A percentile compares a stretch with the other conserved stretches of the same genome.
Evolutionary conservation across 2,113 vertebrate species (phyloP).

Genomic region (Centropristis striata): DNA sequence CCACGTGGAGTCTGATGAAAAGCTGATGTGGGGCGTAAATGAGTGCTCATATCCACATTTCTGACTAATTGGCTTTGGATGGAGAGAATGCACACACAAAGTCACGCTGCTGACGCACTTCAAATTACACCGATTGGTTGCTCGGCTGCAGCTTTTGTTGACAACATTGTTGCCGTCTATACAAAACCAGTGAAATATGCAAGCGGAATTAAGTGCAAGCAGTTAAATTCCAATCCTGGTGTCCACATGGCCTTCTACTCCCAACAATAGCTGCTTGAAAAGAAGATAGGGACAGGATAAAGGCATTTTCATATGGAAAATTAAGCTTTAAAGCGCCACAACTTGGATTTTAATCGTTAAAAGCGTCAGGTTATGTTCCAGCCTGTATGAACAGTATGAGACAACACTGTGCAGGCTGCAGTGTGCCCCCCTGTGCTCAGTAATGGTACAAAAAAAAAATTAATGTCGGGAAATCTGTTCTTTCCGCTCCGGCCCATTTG

Average conservation of each 20-base stretch:
- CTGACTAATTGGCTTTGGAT: slow-evolving; percentile 62
- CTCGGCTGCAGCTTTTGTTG: slow-evolving; percentile 45
- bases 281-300: not conserved
- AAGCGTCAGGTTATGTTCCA: not conserved
- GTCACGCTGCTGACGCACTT: slow-evolving; percentile 50
- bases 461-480: slow-evolving; percentile 8
- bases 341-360: not conserved
- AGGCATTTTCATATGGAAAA: not conserved
- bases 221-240: slow-evolving; percentile 26
- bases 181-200: slow-evolving; percentile 56
- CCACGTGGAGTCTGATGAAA: slow-evolving; percentile 44
- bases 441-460: not conserved
- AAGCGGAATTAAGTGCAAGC: slow-evolving; percentile 8
- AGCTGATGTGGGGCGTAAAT: slow-evolving; percentile 15
- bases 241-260: slow-evolving; percentile 4
- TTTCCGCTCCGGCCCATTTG: slow-evolving; percentile 25
- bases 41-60: slow-evolving; percentile 47
- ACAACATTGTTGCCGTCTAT: slow-evolving; percentile 40
- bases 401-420: not conserved
- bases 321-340: not conserved
- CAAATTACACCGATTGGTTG: slow-evolving; percentile 29
- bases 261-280: slow-evolving; percentile 20
- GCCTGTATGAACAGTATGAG: not conserved
- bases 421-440: slow-evolving; percentile 54
- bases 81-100: slow-evolving; percentile 30